Evolutionary conservation across 2,113 vertebrate species (phyloP).

Genomic region (Pteronura brasiliensis): DNA sequence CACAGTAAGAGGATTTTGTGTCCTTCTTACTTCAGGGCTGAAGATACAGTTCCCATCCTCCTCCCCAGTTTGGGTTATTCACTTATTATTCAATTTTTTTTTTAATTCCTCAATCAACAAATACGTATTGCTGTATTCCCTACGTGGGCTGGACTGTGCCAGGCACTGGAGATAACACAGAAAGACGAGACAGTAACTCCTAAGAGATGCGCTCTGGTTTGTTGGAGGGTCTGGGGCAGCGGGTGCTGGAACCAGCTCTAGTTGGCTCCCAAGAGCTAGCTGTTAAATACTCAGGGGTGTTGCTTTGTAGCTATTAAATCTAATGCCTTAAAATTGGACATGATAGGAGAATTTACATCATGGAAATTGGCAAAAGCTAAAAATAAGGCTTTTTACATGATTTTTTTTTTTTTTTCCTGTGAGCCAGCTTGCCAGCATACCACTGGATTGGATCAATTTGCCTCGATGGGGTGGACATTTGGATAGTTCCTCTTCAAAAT

Average conservation of each 20-base stretch:
- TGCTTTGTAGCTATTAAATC: background rate
- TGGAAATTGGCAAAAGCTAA: background rate
- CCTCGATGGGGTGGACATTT: too few relatives aligned
- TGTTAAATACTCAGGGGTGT: background rate
- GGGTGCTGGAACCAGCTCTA: background rate
- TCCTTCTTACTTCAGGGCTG: background rate
- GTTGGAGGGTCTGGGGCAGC: background rate
- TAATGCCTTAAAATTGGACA: background rate
- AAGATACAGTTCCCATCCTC: background rate
- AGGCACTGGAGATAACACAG: background rate
- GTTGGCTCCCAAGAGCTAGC: rapidly evolving
- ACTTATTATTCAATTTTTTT: background rate
- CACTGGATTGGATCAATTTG: background rate
- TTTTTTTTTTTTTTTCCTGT: background rate
- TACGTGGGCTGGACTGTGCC: background rate
- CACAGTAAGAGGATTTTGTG: background rate
- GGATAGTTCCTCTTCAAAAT: background rate
- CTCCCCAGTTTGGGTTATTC: background rate
- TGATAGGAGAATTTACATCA: background rate
- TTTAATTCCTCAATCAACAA: background rate
- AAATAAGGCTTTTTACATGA: background rate
- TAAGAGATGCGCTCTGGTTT: background rate
- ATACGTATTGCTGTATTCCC: background rate
- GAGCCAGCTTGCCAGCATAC: background rate
- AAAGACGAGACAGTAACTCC: background rate